Conservation (phyloP, 2,113 vertebrate genomes). For the Gila orcuttii region DNA sequence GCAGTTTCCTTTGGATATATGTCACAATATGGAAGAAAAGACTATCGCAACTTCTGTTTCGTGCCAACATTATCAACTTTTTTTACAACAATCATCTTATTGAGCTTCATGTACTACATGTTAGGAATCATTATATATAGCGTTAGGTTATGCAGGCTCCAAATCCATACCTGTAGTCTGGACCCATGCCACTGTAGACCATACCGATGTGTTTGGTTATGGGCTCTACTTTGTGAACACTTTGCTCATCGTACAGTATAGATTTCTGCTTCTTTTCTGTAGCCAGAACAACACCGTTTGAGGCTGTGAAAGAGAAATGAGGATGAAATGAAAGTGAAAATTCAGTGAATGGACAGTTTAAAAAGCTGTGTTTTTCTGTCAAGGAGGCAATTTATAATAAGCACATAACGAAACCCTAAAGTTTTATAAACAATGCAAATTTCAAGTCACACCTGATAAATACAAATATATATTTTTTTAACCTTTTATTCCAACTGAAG, state of each 20-base stretch:
- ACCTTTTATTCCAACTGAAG: slow-evolving; percentile 99
- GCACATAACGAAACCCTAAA: not conserved
- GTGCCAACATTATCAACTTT: too few relatives aligned
- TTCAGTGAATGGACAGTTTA: not conserved
- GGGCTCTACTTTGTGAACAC: slow-evolving; percentile 97
- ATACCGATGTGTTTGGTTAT: slow-evolving; percentile 98
- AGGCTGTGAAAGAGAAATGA: slow-evolving; percentile 73
- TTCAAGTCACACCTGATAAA: not conserved
- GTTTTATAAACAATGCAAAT: not conserved
- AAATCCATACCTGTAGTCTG: slow-evolving; percentile 90
- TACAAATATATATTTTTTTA: not conserved
- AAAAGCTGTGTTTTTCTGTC: not conserved
- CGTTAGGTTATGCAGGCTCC: not conserved
- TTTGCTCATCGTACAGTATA: slow-evolving; percentile 96
- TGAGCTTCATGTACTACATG: not conserved
- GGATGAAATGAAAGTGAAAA: slow-evolving; percentile 50
- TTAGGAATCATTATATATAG: not conserved
- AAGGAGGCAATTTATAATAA: not conserved
- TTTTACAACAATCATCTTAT: not conserved
- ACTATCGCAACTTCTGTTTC: too few relatives aligned
- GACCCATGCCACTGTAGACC: slow-evolving; percentile 99
- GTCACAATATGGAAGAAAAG: too few relatives aligned
- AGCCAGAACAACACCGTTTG: slow-evolving; percentile 96
- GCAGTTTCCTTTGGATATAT: too few relatives aligned
- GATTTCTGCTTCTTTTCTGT: slow-evolving; percentile 99